Base-by-base conservation (phyloP, 2,113 vertebrate species). In the Leucoraja erinaceus region DNA sequence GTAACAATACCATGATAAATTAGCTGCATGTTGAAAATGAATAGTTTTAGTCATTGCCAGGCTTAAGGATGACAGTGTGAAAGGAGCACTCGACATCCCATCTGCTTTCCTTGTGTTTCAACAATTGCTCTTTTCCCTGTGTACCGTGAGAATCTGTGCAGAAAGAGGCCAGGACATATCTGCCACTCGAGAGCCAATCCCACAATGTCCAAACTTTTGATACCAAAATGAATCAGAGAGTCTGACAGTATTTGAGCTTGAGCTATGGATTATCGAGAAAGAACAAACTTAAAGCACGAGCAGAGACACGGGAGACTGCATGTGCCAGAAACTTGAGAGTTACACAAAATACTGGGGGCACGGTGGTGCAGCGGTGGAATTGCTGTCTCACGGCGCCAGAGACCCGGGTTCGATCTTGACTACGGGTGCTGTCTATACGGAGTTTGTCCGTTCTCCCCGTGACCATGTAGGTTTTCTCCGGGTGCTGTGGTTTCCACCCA, bases 1-100 rank as follows among this genome's bases (percentile, higher is more conserved):
- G 77, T 79, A 79, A 79, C 38, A 84, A 84, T 84, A 59, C 22
- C 2, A 59, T 84, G 54, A 59, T 84, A 84, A 84, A 84, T 84
- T 61, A 84, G 3, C 28, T 59, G 25, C 22, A 3, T n/a, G 22
- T 1, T 84, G 81, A 61, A 84, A 4, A 54, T n/a, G 81, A 84
- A 84, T 11, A 25, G 28, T 83, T 22, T 83, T 83, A 56, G 38
- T 25, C 22, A 83, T 84, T 11, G 56, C 22, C 9, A 59, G 81
- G 81, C 81, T 22, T 84, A 25, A 56, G 56, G 81, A 25, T 12
- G 25, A 63, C 59, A 86, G 25, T 63, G 28, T 86, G 59, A 63
- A 63, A 31, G 31, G 83, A 31, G 1, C 59, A 31, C 3, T 63
- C 28, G 9, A 14, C 56, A 86, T 84, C 56, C 83, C 14, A 4